phyloP scores from a whole-genome alignment of 2,888 invertebrate genomes.

The Patella caerulea region DNA sequence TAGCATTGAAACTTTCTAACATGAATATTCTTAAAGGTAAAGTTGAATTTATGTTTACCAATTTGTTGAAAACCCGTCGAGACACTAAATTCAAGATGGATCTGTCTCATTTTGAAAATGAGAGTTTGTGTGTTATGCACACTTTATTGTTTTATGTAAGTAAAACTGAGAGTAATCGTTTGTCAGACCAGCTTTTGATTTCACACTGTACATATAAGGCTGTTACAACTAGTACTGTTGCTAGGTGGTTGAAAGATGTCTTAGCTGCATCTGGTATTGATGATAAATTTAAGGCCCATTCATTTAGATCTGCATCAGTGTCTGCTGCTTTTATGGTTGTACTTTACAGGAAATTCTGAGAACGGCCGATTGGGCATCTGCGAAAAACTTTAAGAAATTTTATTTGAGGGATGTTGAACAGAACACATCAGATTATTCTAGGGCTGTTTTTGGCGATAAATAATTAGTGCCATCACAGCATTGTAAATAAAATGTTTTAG shows the following conservation, averaged over 20 bases:
- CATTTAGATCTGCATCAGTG: constrained; percentile 17
- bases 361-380: background rate
- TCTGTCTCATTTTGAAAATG: constrained; percentile 11
- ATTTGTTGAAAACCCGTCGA: constrained; percentile 28
- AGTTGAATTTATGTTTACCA: constrained; percentile 30
- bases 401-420: background rate
- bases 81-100: constrained; percentile 10
- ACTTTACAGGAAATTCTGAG: background rate
- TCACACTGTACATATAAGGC: background rate
- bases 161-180: background rate
- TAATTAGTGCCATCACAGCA: background rate
- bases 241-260: constrained; percentile 3
- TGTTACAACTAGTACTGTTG: background rate
- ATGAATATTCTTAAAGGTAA: constrained; percentile 20
- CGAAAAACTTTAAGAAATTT: background rate
- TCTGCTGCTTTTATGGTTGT: constrained; percentile 6
- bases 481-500: background rate
- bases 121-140: too few relatives aligned
- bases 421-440: background rate
- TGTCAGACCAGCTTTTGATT: background rate
- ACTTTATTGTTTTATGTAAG: background rate
- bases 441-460: too few relatives aligned
- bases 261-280: constrained; percentile 20
- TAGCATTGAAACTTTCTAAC: constrained; percentile 23
- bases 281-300: constrained; percentile 24